Percentiles rank a stretch among this genome's conserved stretches.
These are phyloP conservation scores for Pycnomerus fuliginosus DNA, from an alignment of 2,888 invertebrate species.

Conservation along the genomic window DNA sequence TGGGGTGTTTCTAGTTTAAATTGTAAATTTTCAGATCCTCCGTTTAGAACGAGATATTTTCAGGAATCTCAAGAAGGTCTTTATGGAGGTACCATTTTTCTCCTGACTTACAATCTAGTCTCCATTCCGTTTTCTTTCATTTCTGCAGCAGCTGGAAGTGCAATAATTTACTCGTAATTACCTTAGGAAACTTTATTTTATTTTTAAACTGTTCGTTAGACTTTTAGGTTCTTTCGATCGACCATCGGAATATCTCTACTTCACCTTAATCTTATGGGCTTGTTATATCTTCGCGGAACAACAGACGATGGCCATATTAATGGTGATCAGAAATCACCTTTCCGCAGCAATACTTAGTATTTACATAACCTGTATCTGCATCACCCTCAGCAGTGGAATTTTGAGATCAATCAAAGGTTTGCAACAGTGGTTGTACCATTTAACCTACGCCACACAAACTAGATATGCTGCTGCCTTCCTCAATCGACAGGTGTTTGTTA, in stretches of 20 bases:
- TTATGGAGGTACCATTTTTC: conserved; percentile 82
- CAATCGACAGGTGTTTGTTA: conserved; percentile 68
- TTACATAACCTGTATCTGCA: conserved; percentile 72
- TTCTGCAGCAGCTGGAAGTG: conserved; percentile 69
- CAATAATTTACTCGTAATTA: conserved; percentile 72
- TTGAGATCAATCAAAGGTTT: conserved; percentile 76
- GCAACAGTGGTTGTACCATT: conserved; percentile 79
- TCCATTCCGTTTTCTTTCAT: conserved; percentile 81
- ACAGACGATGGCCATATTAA: conserved; percentile 76
- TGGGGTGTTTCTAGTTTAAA: no score
- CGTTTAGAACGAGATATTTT: conserved; percentile 86
- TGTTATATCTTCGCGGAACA: conserved; percentile 85
- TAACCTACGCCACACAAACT: conserved; percentile 76
- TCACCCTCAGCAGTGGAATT: conserved; percentile 74
- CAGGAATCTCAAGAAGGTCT: conserved; percentile 88
- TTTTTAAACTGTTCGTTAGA: conserved; percentile 46
- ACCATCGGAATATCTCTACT: conserved; percentile 64
- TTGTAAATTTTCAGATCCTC: conserved; percentile 63
- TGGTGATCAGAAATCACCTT: conserved; percentile 77
- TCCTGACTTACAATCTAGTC: conserved; percentile 78
- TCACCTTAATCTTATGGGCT: conserved; percentile 76
- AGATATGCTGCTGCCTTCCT: conserved; percentile 77
- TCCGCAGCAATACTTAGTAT: conserved; percentile 76
- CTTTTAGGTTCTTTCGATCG: conserved; percentile 60
- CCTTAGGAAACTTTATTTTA: conserved; percentile 1